Conservation (phyloP, 2,113 vertebrate genomes). For the Aix galericulata region DNA sequence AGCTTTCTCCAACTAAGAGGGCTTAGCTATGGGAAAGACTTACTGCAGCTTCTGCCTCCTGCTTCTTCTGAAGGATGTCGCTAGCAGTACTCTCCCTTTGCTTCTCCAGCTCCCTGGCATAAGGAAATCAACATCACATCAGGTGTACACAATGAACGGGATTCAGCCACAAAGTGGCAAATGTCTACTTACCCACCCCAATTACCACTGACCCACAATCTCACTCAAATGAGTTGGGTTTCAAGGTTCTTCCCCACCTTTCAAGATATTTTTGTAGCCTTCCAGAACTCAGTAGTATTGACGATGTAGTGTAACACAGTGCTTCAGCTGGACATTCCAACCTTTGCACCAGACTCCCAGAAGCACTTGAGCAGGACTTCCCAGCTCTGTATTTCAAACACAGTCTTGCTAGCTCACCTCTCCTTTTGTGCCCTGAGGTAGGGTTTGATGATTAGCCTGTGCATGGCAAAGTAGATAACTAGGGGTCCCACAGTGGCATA, state of each 20-base stretch:
- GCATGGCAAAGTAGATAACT: slow-evolving; percentile 91
- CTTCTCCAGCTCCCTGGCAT: slow-evolving; percentile 92
- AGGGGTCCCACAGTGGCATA: slow-evolving; percentile 96
- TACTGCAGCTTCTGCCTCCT: slow-evolving; percentile 94
- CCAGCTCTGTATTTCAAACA: background rate
- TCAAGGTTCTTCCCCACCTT: background rate
- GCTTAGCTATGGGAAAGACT: slow-evolving; percentile 55
- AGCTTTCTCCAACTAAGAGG: background rate
- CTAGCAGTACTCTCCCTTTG: slow-evolving; percentile 89
- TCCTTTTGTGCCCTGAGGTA: slow-evolving; percentile 94
- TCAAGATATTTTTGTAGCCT: background rate
- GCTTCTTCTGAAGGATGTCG: slow-evolving; percentile 89
- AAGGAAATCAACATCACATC: background rate
- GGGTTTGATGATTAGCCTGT: slow-evolving; percentile 92
- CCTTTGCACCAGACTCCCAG: background rate
- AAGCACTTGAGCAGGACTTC: background rate
- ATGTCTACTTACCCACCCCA: background rate
- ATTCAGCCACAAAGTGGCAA: background rate
- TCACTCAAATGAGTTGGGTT: background rate
- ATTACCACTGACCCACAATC: background rate
- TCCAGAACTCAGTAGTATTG: background rate
- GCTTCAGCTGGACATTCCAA: background rate
- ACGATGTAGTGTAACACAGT: background rate
- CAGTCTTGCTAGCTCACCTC: slow-evolving; percentile 80
- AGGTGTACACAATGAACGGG: background rate